A percentile compares a stretch with the other conserved stretches of the same genome.
These are phyloP conservation scores for Lasioglossum baleicum DNA, from an alignment of 1,140 invertebrate species.

Conservation along the genomic window DNA sequence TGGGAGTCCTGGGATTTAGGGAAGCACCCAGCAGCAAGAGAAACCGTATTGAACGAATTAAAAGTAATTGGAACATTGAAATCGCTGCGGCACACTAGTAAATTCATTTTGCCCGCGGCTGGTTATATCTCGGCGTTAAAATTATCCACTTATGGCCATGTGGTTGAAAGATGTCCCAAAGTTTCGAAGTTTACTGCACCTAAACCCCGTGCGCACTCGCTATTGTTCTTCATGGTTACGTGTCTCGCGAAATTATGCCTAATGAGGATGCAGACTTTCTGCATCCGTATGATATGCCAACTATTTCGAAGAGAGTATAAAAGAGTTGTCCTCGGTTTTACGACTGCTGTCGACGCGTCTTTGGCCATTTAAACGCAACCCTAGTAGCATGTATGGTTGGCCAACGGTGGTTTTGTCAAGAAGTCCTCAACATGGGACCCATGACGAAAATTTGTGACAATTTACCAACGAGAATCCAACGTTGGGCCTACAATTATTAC, in stretches of 20 bases:
- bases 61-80: neutral
- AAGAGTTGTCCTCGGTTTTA: no score
- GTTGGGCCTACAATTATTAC: no score
- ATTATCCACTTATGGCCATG: neutral
- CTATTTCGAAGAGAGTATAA: neutral
- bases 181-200: neutral
- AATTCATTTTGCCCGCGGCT: neutral
- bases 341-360: no score
- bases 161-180: neutral
- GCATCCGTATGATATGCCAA: neutral
- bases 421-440: no score
- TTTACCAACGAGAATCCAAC: no score
- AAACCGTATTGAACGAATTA: slow-evolving; percentile 1
- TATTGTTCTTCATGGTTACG: neutral
- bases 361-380: no score
- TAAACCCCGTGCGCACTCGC: neutral
- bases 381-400: no score
- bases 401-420: no score
- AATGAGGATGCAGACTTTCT: neutral
- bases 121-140: neutral
- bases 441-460: no score
- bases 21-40: neutral
- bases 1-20: neutral
- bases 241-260: neutral
- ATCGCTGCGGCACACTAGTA: neutral